These are phyloP conservation scores for Eupristina koningsbergeri DNA, from an alignment of 1,140 invertebrate species.

Conservation along the genomic window DNA sequence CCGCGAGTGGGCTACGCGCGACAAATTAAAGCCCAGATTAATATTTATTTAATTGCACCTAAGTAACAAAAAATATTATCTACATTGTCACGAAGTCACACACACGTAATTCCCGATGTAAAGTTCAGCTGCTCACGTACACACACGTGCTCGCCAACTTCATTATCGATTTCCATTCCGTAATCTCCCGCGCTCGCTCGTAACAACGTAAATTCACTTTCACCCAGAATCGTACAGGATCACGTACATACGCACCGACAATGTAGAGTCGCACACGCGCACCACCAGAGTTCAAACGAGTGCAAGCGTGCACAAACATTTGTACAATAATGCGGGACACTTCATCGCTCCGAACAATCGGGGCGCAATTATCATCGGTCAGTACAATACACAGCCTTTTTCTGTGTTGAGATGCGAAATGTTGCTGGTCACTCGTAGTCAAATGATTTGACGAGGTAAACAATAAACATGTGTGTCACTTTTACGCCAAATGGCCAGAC, in stretches of 20 bases:
- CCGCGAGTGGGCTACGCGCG: neutral
- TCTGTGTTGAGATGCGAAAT: neutral
- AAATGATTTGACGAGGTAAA: neutral
- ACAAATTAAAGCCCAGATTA: neutral
- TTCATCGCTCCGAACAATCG: neutral
- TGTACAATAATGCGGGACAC: neutral
- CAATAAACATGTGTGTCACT: neutral
- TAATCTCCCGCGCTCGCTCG: neutral
- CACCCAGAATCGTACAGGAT: neutral
- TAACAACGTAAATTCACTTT: slow-evolving; percentile 4
- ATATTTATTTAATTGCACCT: neutral
- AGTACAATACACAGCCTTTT: neutral
- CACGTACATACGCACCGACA: neutral
- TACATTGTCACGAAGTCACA: neutral
- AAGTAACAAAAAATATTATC: neutral
- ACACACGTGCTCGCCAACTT: slow-evolving; percentile 4
- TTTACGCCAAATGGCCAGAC: neutral
- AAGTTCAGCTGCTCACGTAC: neutral
- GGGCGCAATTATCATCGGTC: neutral
- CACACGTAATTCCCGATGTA: neutral
- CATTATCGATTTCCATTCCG: slow-evolving; percentile 30
- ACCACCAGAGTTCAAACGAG: too few relatives aligned
- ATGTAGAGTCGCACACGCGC: too few relatives aligned
- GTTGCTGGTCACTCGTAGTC: neutral
- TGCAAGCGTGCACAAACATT: neutral